phyloP scores from a whole-genome alignment of 2,888 invertebrate genomes.

The Helobdella robusta region DNA sequence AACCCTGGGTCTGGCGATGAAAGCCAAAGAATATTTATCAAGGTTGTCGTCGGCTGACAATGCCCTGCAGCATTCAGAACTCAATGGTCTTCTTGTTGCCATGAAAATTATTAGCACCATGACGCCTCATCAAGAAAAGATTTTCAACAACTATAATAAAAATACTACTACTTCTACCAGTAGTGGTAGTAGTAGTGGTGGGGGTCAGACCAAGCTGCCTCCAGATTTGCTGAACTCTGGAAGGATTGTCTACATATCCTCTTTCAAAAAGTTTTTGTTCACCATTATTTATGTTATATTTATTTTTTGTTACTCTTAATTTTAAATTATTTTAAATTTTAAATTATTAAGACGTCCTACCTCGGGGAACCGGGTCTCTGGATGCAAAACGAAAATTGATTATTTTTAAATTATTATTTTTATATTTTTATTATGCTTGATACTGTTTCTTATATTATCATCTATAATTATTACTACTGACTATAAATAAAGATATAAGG shows the following conservation, averaged over 20 bases:
- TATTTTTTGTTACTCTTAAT: no score
- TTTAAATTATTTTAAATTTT: conserved; percentile 11
- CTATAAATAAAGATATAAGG: no score
- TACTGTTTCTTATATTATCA: no score
- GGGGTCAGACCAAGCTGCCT: not conserved
- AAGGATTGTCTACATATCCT: conserved; percentile 79
- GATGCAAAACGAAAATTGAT: no score
- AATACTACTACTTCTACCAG: not conserved
- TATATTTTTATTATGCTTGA: no score
- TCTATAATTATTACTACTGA: no score
- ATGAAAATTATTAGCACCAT: conserved; percentile 1
- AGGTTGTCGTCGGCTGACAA: not conserved
- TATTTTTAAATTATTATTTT: no score
- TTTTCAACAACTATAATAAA: not conserved
- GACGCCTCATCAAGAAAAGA: not conserved
- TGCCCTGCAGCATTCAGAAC: not conserved
- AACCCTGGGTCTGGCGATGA: conserved; percentile 10
- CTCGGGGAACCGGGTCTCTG: no score
- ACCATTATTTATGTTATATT: not conserved
- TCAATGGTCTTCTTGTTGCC: conserved; percentile 11
- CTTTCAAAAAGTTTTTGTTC: conserved; percentile 58
- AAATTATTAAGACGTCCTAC: no score
- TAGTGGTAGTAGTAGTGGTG: not conserved
- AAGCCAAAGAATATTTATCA: conserved; percentile 10
- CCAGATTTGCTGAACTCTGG: conserved; percentile 58